Base-by-base conservation (phyloP, 2,797 vertebrate genomes). In the Etheostoma perlongum region DNA sequence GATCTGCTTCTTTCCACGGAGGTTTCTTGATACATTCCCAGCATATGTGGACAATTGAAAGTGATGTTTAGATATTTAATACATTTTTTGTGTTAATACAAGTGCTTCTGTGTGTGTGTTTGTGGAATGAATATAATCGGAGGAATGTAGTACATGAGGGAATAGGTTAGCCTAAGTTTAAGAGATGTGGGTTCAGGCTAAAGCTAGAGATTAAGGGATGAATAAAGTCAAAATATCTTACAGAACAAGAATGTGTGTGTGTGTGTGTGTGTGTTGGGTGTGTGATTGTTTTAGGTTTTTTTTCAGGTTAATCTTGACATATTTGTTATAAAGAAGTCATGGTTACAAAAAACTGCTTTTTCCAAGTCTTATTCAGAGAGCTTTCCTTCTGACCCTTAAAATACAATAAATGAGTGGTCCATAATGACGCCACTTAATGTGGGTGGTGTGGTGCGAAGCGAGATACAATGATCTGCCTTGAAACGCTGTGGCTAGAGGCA, bases 391-490 rank as follows among this genome's bases (percentile, higher is more conserved):
- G 76, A 81, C 79, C 70, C 66, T 83, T 74, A 79, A 88, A 87
- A 84, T 82, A 80, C 69, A 84, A 81, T 21, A 79, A 90, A 84
- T 16, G 25, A 67, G 76, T 72, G 49, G 44, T 76, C 77, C 78
- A 21, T 87, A 93, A 90, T 84, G 74, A 85, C 81, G 72, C 77
- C 85, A 88, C 78, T 92, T 91, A 87, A 67, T 82, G 53, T 81
- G 83, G 84, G 87, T n/a, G 87, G 82, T 78, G 86, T 46, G 23
- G 57, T 42, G 78, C 27, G 58, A 62, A 61, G 79, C 58, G 47
- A 58, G 80, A 74, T 81, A 88, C 87, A 90, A 79, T 67, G 68
- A 79, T 49, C 61, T 18, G 44, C 83, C 83, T 90, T 90, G 49
- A 90, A 52, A 73, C 61, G 59, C 82, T 67, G 72, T 57, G 62